Base-by-base conservation (phyloP, 2,113 vertebrate species). In the Dasypus novemcinctus region DNA sequence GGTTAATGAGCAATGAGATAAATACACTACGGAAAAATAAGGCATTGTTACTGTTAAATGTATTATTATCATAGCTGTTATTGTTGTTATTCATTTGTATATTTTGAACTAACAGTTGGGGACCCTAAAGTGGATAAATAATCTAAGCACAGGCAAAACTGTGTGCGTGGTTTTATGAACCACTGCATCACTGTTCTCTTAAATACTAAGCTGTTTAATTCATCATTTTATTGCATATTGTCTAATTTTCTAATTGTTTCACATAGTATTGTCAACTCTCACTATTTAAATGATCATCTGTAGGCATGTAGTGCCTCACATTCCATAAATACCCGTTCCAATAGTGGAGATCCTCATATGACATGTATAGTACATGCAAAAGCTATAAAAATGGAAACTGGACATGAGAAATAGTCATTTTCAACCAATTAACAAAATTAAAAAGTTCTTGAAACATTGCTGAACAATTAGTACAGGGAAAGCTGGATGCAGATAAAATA, bases 191-290 rank as follows among this genome's bases (percentile, higher is more conserved):
- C 31, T 11, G 43, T 74, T 87, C 57, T 66, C 36, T 69, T 91
- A 95, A 87, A 95, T 61, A 41, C 17, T 17, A 80, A 78, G 41
- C 36, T 64, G 7, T 75, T 11, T 38, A 76, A 71, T 33, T 38
- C 43, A 91, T 43, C 23, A 61, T 66, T 76, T 87, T 82, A 52
- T 81, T 72, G 63, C 6, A 81, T 75, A n/a, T 76, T 43, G 33
- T 29, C 76, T 87, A 15, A 13, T 93, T 96, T 95, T 93, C 46
- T n/a, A 86, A 46, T 38, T 66, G 82, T 92, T 61, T 90, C 85
- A 76, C 38, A 78, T 75, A 63, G 49, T 89, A 94, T 79, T 78
- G 18, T 36, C 75, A 63, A 71, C 83, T 75, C 41, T 66, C 7
- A 87, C 46, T 20, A 95, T 38, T 9, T 75, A 79, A 92, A 21